These are phyloP conservation scores for Ridgeia piscesae DNA, from an alignment of 1,140 invertebrate genomes.

Conservation along the genomic window DNA sequence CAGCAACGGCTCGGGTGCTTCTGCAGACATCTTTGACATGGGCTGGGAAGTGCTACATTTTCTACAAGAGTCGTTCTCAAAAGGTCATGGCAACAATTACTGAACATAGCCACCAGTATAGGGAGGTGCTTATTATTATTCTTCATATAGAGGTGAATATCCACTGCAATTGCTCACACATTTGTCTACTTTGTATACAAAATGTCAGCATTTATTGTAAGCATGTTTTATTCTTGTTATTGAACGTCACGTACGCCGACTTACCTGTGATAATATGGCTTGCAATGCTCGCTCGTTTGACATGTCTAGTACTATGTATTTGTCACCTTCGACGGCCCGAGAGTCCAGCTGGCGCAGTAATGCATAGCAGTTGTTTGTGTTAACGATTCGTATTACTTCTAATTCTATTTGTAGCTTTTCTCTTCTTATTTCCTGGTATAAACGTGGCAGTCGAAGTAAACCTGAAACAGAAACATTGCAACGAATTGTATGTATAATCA, in stretches of 20 bases:
- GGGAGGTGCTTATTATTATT: no score
- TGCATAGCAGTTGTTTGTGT: constrained; percentile 26
- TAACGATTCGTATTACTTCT: constrained; percentile 8
- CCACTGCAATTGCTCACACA: no score
- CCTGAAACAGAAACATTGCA: constrained; percentile 14
- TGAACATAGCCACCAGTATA: no score
- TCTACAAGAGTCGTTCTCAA: no score
- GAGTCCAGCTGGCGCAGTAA: constrained; percentile 26
- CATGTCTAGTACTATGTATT: constrained; percentile 44
- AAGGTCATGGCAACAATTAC: no score
- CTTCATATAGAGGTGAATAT: no score
- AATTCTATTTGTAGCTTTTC: constrained; percentile 23
- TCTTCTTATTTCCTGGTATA: constrained; percentile 10
- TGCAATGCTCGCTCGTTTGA: constrained; percentile 38
- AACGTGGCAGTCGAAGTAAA: constrained; percentile 18
- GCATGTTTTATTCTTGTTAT: background rate
- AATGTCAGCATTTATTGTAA: no score
- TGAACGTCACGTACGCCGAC: background rate
- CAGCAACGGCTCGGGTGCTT: no score
- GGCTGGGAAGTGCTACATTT: no score
- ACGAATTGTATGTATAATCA: background rate
- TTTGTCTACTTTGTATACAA: no score
- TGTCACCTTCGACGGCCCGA: constrained; percentile 11
- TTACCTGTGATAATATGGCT: constrained; percentile 42
- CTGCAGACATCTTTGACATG: no score